Conservation (phyloP, 2,888 invertebrate species). For the Euplexia lucipara region DNA sequence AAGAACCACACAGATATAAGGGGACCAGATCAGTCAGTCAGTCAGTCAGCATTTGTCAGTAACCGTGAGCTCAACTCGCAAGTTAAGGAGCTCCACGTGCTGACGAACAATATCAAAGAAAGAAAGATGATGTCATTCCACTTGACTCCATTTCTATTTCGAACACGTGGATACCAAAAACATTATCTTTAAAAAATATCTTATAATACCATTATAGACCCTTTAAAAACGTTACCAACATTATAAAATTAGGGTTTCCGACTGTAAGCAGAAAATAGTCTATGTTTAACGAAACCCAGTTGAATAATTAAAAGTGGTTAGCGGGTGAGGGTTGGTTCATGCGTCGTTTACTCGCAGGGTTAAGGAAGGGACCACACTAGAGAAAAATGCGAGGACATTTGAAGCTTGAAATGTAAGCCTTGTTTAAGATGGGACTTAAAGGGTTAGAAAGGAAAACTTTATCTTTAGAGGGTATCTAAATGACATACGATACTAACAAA, state of each 20-base stretch:
- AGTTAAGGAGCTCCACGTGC: too few relatives aligned
- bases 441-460: neutral
- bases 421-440: constrained; percentile 7
- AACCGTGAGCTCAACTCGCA: too few relatives aligned
- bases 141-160: too few relatives aligned
- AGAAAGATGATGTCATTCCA: too few relatives aligned
- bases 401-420: constrained; percentile 11
- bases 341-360: constrained; percentile 62
- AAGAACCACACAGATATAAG: too few relatives aligned
- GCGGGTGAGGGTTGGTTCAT: constrained; percentile 53
- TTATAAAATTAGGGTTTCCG: constrained; percentile 59
- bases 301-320: constrained; percentile 70
- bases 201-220: constrained; percentile 33
- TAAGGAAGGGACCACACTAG: constrained; percentile 13
- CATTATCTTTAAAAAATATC: constrained; percentile 23
- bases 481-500: too few relatives aligned
- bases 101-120: too few relatives aligned
- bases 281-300: constrained; percentile 60
- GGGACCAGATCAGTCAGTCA: too few relatives aligned
- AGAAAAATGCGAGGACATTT: constrained; percentile 25
- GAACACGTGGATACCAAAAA: constrained; percentile 18
- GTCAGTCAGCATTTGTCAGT: too few relatives aligned
- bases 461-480: too few relatives aligned
- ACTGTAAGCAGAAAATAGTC: constrained; percentile 54
- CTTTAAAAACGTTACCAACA: constrained; percentile 49